A percentile compares a stretch with the other conserved stretches of the same genome.
phyloP scores from a whole-genome alignment of 2,888 invertebrate genomes.

The Strigamia crassipes region DNA sequence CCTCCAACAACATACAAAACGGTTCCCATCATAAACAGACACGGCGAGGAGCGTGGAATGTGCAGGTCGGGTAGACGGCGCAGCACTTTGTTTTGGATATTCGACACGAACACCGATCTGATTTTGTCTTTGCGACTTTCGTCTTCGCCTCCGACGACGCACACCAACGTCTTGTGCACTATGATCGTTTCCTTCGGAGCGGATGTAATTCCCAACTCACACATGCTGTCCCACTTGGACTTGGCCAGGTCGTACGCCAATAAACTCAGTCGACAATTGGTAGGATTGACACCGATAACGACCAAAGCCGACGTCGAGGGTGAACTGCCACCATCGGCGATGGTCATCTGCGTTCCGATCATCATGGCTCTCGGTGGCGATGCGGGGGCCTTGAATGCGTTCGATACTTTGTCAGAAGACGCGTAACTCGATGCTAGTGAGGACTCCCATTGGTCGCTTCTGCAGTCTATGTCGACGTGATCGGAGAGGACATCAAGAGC shows the following conservation, averaged over 20 bases:
- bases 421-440: background rate
- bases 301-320: background rate
- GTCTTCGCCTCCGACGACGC: background rate
- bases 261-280: background rate
- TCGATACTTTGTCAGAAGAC: background rate
- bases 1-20: conserved; percentile 16
- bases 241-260: background rate
- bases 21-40: background rate
- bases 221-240: background rate
- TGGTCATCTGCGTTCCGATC: background rate
- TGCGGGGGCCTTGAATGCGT: background rate
- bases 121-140: background rate
- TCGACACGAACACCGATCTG: background rate
- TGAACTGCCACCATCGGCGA: background rate
- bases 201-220: background rate
- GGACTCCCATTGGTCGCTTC: background rate
- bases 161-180: background rate
- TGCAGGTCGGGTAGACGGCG: background rate
- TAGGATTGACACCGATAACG: background rate
- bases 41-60: background rate
- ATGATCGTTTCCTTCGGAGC: background rate
- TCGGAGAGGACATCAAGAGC: background rate
- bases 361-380: background rate
- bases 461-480: background rate
- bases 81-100: background rate